Evolutionary conservation across 2,888 invertebrate species (phyloP), one percentile per base, ranked within the genome.

Genomic region (Lepetodrilus schrolli): DNA sequence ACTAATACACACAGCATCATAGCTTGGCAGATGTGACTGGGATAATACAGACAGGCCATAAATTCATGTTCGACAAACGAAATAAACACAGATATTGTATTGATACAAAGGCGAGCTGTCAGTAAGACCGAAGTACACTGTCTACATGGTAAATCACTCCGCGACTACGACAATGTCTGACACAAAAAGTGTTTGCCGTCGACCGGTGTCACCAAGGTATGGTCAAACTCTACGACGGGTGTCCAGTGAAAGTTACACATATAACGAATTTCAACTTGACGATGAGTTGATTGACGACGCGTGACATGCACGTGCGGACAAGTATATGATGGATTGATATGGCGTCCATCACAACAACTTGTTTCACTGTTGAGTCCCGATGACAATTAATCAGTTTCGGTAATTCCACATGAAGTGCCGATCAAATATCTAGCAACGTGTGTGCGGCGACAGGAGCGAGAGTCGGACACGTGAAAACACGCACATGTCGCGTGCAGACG

Each of bases 311-410:
- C 58, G 58, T 58, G 58, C 58, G 30, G 58, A 58, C 58, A 58
- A 58, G 58, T 58, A 30, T 58, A 30, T 58, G 58, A 58, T 30
- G 3, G 58, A 58, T 58, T 23, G 58, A 58, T 58, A 30, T 48
- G 43, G 43, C 17, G 43, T 17, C 13, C 13, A 17, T 43, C 8
- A 43, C 30, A 58, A 58, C 58, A 58, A 58, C 58, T 17, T 30
- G 26, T 23, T 7, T 34, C 17, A 23, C 58, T 13, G 7, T 13
- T n/a, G 34, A 58, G 58, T 58, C 58, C 17, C 17, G 7, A 34
- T 7, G 30, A 58, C 58, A 58, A 58, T 58, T 34, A 30, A 58
- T 30, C 26, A 30, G 58, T 23, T 58, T 58, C 43, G 26, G 17
- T 30, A 58, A 58, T 58, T 58, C 30, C 21, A 13, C 30, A 26